Conservation (phyloP, 2,888 invertebrate species). For the Thumatha senex region DNA sequence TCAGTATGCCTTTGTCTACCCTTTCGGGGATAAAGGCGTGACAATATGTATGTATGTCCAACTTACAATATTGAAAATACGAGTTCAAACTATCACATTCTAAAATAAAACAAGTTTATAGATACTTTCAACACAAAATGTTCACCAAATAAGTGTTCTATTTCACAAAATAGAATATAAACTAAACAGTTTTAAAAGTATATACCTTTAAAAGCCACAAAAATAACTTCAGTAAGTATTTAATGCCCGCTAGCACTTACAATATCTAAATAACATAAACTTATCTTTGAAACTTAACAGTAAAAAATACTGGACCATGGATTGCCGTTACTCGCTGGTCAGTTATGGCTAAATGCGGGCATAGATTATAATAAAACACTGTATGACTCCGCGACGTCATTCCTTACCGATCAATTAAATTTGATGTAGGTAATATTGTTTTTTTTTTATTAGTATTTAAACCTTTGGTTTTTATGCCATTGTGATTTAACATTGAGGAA, state of each 20-base stretch:
- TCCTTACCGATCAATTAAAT: conserved; percentile 52
- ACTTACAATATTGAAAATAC: neutral
- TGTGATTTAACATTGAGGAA: too few relatives aligned
- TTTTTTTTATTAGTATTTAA: too few relatives aligned
- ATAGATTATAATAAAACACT: conserved; percentile 37
- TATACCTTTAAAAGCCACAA: conserved; percentile 1
- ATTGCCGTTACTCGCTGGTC: conserved; percentile 55
- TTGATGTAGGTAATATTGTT: too few relatives aligned
- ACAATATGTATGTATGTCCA: too few relatives aligned
- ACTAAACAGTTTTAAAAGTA: neutral
- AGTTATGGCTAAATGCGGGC: conserved; percentile 34
- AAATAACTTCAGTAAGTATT: conserved; percentile 13
- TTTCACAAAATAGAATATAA: neutral
- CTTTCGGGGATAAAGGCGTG: too few relatives aligned
- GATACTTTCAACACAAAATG: neutral
- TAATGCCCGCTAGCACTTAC: conserved; percentile 23
- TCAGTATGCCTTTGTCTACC: too few relatives aligned
- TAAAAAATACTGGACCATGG: conserved; percentile 58
- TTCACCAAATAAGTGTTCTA: neutral
- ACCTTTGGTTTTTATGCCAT: too few relatives aligned
- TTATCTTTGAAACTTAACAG: conserved; percentile 57
- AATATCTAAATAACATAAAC: conserved; percentile 50
- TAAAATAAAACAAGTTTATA: neutral
- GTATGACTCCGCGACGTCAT: conserved; percentile 29
- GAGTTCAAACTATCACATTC: neutral